These are phyloP conservation scores for Macrochelys suwanniensis DNA, from an alignment of 2,797 vertebrate species.

Conservation along the genomic window DNA sequence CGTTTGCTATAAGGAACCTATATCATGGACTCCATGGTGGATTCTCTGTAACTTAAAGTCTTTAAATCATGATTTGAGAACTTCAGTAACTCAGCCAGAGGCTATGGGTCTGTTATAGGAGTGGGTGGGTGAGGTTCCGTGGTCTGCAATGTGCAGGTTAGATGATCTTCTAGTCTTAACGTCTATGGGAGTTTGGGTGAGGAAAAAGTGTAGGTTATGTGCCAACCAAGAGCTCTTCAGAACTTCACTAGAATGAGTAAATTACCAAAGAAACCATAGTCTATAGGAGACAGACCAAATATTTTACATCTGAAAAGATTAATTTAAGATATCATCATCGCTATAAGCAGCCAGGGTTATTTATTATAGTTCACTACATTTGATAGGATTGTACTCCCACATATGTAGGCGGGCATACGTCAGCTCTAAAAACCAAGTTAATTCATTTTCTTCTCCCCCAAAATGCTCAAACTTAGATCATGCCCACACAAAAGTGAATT, in stretches of 20 bases:
- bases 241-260: constrained; percentile 5
- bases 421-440: constrained; percentile 6
- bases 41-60: neutral
- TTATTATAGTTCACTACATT: constrained; percentile 4
- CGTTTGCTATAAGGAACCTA: neutral
- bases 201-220: neutral
- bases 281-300: constrained; percentile 2
- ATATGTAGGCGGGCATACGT: neutral
- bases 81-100: neutral
- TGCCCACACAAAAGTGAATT: neutral
- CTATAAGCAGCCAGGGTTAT: constrained; percentile 41
- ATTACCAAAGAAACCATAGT: constrained; percentile 34
- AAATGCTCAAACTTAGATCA: neutral
- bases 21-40: neutral
- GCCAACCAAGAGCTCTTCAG: neutral
- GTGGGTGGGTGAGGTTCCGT: neutral
- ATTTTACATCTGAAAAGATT: constrained; percentile 41
- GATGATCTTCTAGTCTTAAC: neutral
- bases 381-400: constrained; percentile 46
- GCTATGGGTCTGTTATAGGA: neutral
- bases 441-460: neutral
- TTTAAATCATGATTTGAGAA: neutral
- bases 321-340: constrained; percentile 21
- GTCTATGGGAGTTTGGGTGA: neutral
- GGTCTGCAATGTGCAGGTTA: neutral